Percentiles rank a stretch among this genome's conserved stretches.
These are phyloP conservation scores for Ciconia nigra DNA, from an alignment of 2,797 vertebrate species.

Conservation along the genomic window DNA sequence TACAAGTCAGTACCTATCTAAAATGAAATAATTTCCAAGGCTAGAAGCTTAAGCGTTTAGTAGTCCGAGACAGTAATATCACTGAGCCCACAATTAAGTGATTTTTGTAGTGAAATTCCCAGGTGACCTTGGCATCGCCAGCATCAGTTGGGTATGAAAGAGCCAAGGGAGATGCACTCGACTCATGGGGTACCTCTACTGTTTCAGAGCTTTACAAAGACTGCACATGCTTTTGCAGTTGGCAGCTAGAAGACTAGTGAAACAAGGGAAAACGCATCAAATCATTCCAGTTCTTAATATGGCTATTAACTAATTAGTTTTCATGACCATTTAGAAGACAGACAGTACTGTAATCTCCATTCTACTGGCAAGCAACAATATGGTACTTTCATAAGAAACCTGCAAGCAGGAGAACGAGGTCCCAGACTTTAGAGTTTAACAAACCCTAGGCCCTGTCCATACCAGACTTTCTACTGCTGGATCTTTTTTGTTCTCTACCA, in stretches of 20 bases:
- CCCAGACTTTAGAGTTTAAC: background rate
- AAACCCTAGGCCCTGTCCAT: background rate
- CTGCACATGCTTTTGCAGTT: background rate
- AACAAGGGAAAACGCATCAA: background rate
- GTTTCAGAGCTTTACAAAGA: background rate
- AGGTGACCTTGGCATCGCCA: background rate
- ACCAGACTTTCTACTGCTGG: background rate
- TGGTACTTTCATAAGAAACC: background rate
- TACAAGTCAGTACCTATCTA: background rate
- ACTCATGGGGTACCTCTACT: background rate
- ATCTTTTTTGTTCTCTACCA: background rate
- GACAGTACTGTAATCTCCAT: background rate
- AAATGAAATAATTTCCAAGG: background rate
- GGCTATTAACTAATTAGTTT: slow-evolving; percentile 1
- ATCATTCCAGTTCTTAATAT: background rate
- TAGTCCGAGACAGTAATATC: background rate
- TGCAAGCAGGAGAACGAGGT: background rate
- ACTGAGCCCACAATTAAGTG: background rate
- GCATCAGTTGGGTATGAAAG: background rate
- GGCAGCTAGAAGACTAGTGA: background rate
- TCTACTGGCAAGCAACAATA: background rate
- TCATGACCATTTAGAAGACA: background rate
- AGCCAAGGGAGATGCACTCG: background rate
- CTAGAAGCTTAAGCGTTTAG: background rate
- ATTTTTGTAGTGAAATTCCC: background rate